Evolutionary conservation across 64 coral and sea anemone genomes (phyloP).

Genomic region (Hydrozoanthus tunicans): DNA sequence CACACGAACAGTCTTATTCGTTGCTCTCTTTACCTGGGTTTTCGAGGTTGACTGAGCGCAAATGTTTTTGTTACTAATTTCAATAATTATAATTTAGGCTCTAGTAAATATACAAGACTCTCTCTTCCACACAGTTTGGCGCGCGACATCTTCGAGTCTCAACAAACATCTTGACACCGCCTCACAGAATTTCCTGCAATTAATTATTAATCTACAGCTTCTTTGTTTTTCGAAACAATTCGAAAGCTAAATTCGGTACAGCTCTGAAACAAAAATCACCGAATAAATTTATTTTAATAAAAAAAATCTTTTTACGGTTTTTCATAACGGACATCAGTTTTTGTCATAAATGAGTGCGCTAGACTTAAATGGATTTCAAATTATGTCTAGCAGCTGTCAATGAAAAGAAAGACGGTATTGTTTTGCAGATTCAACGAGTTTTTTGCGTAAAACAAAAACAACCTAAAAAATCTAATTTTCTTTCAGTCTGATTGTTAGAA

Average conservation of each 20-base stretch:
- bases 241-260: neutral
- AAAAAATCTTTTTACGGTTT: neutral
- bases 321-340: neutral
- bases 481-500: neutral
- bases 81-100: constrained; percentile 24
- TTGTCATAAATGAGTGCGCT: neutral
- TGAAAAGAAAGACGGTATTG: constrained; percentile 9
- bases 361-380: neutral
- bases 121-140: neutral
- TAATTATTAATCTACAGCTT: constrained; percentile 41
- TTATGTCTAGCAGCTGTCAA: constrained; percentile 10
- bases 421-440: constrained; percentile 16
- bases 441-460: constrained; percentile 24
- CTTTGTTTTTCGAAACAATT: constrained; percentile 14
- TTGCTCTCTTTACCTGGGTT: neutral
- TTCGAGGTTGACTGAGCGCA: constrained; percentile 5
- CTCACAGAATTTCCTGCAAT: constrained; percentile 22
- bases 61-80: constrained; percentile 13
- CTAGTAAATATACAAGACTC: neutral
- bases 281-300: constrained; percentile 14
- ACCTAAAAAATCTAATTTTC: constrained; percentile 6
- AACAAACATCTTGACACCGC: constrained; percentile 16
- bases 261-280: neutral
- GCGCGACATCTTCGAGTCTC: neutral
- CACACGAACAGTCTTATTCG: neutral